Conservation (phyloP, 2,113 vertebrate species). For the Steatornis caripensis region DNA sequence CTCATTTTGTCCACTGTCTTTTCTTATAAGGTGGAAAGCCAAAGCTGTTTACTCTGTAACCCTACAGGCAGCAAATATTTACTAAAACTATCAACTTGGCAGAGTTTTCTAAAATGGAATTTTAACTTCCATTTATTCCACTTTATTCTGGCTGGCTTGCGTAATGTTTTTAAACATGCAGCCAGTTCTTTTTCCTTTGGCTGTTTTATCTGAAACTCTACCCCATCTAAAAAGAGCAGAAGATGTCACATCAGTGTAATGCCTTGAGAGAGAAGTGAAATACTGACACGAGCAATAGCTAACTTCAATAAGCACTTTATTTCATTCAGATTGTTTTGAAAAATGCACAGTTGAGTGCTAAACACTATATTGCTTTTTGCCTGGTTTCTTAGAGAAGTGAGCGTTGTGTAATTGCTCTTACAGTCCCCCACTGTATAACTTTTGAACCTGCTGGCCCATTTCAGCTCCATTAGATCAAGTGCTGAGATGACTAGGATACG, state of each 20-base stretch:
- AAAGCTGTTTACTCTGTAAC: background rate
- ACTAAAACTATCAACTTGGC: background rate
- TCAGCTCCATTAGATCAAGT: background rate
- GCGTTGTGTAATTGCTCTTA: background rate
- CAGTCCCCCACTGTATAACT: rapidly evolving
- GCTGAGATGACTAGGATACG: background rate
- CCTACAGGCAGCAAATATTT: background rate
- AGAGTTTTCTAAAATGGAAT: background rate
- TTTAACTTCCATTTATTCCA: background rate
- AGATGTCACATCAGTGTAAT: background rate
- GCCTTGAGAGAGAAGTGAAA: background rate
- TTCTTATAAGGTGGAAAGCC: background rate
- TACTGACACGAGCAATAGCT: background rate
- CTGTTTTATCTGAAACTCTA: background rate
- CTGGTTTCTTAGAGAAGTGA: background rate
- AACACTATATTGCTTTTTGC: background rate
- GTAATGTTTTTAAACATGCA: background rate
- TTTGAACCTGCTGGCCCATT: background rate
- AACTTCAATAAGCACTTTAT: background rate
- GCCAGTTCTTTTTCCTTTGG: background rate
- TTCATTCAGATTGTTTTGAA: background rate
- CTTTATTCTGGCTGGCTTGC: background rate
- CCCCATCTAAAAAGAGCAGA: background rate
- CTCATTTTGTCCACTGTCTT: background rate
- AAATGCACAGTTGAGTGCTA: background rate